Evolutionary conservation across 2,888 invertebrate genomes (phyloP), one percentile per base, ranked within the genome.

Genomic region (Trissolcus japonicus): DNA sequence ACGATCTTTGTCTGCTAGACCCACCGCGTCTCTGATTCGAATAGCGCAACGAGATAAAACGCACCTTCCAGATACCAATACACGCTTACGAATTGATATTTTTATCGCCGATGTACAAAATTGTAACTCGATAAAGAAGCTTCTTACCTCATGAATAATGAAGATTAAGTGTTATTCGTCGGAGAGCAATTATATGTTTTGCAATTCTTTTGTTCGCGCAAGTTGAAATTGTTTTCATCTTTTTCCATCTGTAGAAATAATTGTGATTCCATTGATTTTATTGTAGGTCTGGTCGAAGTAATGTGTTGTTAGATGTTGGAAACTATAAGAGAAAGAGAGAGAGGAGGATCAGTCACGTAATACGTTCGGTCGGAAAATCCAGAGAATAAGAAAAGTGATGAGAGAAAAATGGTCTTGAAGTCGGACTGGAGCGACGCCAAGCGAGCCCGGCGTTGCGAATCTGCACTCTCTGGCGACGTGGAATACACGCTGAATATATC

Each of bases 381-480:
- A 13, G 43, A 41, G 41, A 17, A 48, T 48, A 19, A 51, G 51
- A 51, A 17, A 51, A 51, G 51, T 17, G 19, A 17, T 17, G 21
- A 21, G 14, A 51, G 46, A 46, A 51, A 51, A 51, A 51, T 51
- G 51, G 51, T 51, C 17, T 21, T 51, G 21, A 51, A 51, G 11
- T 51, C 9, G 17, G 51, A 76, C 76, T 85, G 83, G 83, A 82
- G 57, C 66, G n/a, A 14, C 53, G 84, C 84, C 84, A 85, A 78
- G 54, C 80, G 71, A 81, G 78, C 72, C 77, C 73, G 75, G 35
- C 80, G 72, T 80, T 79, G 76, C 79, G 80, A 80, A 78, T 73
- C 79, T 78, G 66, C 51, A 75, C 68, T 71, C 35, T 35, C 61
- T 76, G 65, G 71, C 69, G 67, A 59, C 50, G 72, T 63, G 51